Conservation (phyloP, 1,140 invertebrate genomes). For the Drosophila serrata region DNA sequence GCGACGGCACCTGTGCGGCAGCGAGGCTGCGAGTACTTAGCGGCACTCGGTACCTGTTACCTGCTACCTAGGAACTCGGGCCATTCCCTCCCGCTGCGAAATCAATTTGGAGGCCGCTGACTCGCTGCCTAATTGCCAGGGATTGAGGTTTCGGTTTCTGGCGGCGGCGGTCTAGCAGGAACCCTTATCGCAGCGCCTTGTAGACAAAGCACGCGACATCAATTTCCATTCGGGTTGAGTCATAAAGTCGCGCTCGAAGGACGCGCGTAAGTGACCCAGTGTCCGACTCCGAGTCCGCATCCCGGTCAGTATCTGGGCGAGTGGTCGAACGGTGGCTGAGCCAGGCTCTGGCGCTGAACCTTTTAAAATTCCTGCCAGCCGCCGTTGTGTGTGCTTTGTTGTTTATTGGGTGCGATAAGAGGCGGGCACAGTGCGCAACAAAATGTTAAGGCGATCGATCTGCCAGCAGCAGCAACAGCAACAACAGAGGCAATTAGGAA, state of each 20-base stretch:
- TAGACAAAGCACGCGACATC: constrained; percentile 80
- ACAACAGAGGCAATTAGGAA: constrained; percentile 45
- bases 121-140: constrained; percentile 74
- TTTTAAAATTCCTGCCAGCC: constrained; percentile 84
- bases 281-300: constrained; percentile 30
- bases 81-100: constrained; percentile 69
- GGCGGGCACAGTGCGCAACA: constrained; percentile 59
- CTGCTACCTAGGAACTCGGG: constrained; percentile 18
- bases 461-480: constrained; percentile 11
- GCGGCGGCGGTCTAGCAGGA: constrained; percentile 35
- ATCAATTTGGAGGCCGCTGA: constrained; percentile 76
- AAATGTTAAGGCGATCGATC: constrained; percentile 69
- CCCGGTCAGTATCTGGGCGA: constrained; percentile 11
- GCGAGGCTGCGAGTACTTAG: constrained; percentile 43
- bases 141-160: constrained; percentile 26
- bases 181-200: constrained; percentile 64
- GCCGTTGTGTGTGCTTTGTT: constrained; percentile 74
- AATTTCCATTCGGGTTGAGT: constrained; percentile 74
- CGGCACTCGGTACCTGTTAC: constrained; percentile 20
- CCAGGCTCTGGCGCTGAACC: constrained; percentile 73
- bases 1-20: constrained; percentile 60
- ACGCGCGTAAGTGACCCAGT: constrained; percentile 76
- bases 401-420: constrained; percentile 81
- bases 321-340: constrained; percentile 11
- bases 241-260: constrained; percentile 74